Base-by-base conservation (phyloP, 1,140 invertebrate genomes). In the Littorina saxatilis region DNA sequence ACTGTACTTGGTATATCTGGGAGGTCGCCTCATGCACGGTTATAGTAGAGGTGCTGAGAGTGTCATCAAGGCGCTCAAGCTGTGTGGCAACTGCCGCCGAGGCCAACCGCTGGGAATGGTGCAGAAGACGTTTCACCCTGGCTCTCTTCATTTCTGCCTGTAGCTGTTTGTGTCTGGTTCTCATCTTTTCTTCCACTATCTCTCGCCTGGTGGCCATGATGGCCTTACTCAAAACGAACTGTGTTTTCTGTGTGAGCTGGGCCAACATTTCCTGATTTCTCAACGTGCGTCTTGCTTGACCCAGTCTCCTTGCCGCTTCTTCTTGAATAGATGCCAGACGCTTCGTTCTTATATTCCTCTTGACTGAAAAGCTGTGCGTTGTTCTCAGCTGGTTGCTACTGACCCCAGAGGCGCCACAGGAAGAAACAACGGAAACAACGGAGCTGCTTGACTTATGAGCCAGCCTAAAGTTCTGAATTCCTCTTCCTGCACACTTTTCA, bases 131-230 rank as follows among this genome's bases (percentile, higher is more conserved):
- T 73, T 73, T 73, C 9, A 50, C 23, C 29, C 37, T 23, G 2
- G 70, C 70, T 47, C 39, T 73, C 39, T 52, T 73, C 70, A 50
- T 47, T 1, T 23, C 43, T 1, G 32, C 20, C 23, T 50, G 11
- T 17, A 73, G 17, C 23, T 73, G 40, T 27, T 29, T 47, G 29
- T 73, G 40, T 20, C 43, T 73, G 7, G 70, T n/a, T 23, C 70
- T 47, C n/a, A 23, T 52, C 27, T 50, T 73, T 73, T 29, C 27
- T 11, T 73, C 43, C 20, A 73, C 39, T 37, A 73, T 73, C 1
- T 73, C 70, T 47, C 70, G 70, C 13, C 70, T 47, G n/a, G 40
- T 73, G n/a, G 40, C 40, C 9, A 68, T 13, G 17, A 68, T 39
- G 17, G 66, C 66, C 23, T 37, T 39, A 35, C 4, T 39, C 66